A percentile compares a stretch with the other conserved stretches of the same genome.
phyloP scores from a whole-genome alignment of 2,113 vertebrate genomes.

The Corythaeola cristata region DNA sequence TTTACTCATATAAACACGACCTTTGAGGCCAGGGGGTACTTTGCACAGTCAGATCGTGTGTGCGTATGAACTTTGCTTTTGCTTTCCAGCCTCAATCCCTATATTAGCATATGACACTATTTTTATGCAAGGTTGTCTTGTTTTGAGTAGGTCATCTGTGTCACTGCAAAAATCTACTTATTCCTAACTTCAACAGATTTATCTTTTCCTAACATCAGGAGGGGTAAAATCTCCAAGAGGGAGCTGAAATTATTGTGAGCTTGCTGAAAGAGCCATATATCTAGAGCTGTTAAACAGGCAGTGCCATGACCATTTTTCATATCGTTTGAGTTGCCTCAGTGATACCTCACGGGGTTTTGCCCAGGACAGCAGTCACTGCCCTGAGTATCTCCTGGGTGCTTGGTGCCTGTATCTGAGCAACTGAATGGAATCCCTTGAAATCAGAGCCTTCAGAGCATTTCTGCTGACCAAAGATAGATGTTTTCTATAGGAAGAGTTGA shows the following conservation, averaged over 20 bases:
- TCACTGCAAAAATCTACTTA: background rate
- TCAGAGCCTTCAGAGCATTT: background rate
- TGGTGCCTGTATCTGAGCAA: background rate
- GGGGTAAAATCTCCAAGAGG: background rate
- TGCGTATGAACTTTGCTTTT: background rate
- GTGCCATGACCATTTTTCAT: rapidly evolving
- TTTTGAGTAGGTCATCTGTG: background rate
- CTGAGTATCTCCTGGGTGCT: background rate
- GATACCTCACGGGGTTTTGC: background rate
- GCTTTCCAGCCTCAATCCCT: background rate
- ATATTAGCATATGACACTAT: background rate
- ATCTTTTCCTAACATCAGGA: background rate
- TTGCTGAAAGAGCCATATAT: background rate
- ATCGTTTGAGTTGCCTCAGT: background rate
- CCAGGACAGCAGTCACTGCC: background rate
- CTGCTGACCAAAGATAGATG: background rate
- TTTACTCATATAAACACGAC: background rate
- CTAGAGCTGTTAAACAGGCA: background rate
- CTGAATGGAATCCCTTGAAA: background rate
- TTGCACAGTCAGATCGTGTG: background rate
- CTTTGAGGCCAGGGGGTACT: background rate
- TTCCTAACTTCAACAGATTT: background rate
- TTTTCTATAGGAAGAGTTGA: background rate
- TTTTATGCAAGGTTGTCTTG: background rate
- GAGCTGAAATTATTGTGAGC: background rate